Conservation (phyloP, 2,113 vertebrate genomes). For the Crotalus helleri region DNA sequence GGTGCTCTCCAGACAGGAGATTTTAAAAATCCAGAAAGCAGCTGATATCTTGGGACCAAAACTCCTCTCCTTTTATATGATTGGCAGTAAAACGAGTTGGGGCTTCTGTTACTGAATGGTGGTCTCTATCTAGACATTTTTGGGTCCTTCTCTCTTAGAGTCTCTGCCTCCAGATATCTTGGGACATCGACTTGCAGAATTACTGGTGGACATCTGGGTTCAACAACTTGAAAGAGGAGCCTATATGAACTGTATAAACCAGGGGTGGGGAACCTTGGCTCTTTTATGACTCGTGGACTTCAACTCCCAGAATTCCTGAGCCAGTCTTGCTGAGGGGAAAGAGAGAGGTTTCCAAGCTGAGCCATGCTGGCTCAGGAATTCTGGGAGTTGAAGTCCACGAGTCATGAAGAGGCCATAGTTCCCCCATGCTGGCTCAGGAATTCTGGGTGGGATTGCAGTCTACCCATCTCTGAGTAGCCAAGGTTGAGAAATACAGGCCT, state of each 20-base stretch:
- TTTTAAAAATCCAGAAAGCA: not conserved
- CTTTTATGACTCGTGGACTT: too few relatives aligned
- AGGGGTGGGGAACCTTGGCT: too few relatives aligned
- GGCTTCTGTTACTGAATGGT: not conserved
- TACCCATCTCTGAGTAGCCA: too few relatives aligned
- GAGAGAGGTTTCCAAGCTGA: too few relatives aligned
- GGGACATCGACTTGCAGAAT: not conserved
- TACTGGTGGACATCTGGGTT: not conserved
- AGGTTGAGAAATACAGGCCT: too few relatives aligned
- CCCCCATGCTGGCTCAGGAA: too few relatives aligned
- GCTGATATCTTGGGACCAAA: not conserved
- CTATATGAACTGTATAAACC: not conserved
- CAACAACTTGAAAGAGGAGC: not conserved
- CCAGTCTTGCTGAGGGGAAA: too few relatives aligned
- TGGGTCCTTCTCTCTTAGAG: not conserved
- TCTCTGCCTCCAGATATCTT: not conserved
- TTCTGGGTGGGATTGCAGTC: too few relatives aligned
- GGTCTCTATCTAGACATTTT: not conserved
- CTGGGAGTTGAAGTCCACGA: too few relatives aligned
- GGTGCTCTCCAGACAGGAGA: not conserved
- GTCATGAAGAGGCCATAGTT: too few relatives aligned
- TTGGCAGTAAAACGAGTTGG: not conserved
- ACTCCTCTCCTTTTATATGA: not conserved
- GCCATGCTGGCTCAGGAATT: too few relatives aligned
- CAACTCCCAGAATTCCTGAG: too few relatives aligned